Evolutionary conservation across 2,888 invertebrate species (phyloP).

Genomic region (Stenotaenia linearis): DNA sequence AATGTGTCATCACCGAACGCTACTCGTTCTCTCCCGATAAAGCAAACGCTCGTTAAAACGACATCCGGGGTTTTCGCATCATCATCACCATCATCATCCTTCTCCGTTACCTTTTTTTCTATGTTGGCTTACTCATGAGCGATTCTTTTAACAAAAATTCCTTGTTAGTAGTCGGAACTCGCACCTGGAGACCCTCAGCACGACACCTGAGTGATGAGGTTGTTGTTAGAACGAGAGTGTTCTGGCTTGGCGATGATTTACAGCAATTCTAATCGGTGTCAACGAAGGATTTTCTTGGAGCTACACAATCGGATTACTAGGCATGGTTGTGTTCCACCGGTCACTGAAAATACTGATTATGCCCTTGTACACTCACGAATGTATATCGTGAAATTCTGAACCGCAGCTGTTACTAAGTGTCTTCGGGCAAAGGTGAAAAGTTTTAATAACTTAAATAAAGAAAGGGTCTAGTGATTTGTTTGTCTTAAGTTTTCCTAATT

Average conservation of each 20-base stretch:
- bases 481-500: no score
- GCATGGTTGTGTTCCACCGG: not conserved
- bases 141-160: not conserved
- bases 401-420: not conserved
- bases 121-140: not conserved
- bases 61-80: not conserved
- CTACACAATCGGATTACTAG: not conserved
- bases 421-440: not conserved
- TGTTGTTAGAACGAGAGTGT: not conserved
- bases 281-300: not conserved
- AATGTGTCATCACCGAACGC: conserved; percentile 9
- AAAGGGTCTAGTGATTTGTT: not conserved
- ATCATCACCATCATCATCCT: not conserved
- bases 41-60: conserved; percentile 4
- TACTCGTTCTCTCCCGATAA: conserved; percentile 9
- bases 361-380: not conserved
- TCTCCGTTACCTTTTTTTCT: not conserved
- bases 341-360: not conserved
- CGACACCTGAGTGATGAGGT: not conserved
- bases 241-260: conserved; percentile 9
- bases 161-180: not conserved
- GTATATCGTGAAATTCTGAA: not conserved
- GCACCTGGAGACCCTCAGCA: not conserved
- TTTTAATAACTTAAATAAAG: not conserved
- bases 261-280: conserved; percentile 9